Percentiles rank a stretch among this genome's conserved stretches.
Conservation (phyloP, 2,888 invertebrate genomes). For the Rhagonycha fulva region DNA sequence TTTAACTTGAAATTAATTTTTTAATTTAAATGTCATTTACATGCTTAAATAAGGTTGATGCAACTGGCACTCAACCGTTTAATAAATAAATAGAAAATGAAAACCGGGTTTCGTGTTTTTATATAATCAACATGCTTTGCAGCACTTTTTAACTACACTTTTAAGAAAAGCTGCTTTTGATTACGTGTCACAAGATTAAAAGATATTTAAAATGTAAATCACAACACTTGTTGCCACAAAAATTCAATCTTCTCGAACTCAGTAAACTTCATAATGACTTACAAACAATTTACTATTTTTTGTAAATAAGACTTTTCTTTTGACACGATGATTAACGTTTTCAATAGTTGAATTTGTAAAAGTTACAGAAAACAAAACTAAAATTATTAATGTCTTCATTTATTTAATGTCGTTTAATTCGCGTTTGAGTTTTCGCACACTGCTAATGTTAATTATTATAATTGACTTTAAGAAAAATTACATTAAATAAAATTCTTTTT, state of each 20-base stretch:
- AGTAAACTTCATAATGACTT: conserved; percentile 40
- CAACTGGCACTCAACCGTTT: neutral
- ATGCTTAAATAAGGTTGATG: no score
- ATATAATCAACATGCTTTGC: neutral
- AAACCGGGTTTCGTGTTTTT: neutral
- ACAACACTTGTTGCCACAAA: neutral
- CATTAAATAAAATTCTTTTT: neutral
- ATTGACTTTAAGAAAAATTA: neutral
- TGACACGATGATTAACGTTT: conserved; percentile 40
- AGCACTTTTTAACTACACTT: neutral
- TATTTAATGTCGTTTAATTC: neutral
- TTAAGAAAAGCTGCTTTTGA: neutral
- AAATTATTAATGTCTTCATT: conserved; percentile 9
- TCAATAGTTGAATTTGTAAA: neutral
- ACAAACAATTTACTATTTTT: conserved; percentile 55
- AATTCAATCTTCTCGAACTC: neutral
- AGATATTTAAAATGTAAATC: neutral
- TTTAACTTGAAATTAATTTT: no score
- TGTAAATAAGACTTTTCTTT: conserved; percentile 50
- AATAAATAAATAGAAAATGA: neutral
- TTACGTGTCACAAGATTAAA: neutral
- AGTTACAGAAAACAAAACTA: conserved; percentile 5
- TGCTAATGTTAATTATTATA: neutral
- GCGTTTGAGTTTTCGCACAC: neutral
- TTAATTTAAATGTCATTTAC: no score